Base-by-base conservation (phyloP, 1,140 invertebrate genomes). In the Pseudomyrmex gracilis region DNA sequence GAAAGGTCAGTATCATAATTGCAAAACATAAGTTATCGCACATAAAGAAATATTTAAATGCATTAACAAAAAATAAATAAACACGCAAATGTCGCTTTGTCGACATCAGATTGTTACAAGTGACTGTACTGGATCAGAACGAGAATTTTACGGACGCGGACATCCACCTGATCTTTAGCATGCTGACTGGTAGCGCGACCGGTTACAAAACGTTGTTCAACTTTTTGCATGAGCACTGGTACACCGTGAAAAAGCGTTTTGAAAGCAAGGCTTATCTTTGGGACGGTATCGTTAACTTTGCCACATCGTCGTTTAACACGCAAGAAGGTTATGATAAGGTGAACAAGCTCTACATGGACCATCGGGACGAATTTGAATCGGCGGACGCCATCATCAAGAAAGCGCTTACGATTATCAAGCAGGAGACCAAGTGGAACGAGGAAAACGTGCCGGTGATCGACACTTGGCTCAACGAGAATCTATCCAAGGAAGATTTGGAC, bases 61-160 rank as follows among this genome's bases (percentile, higher is more conserved):
- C 7, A 34, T 34, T 34, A 45, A 9, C 20, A 4, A 2, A 43
- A 20, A 53, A 67, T 24, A 67, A 67, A 67, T 53, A 20, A 67
- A 67, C 22, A 7, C 34, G 34, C 7, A 22, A 22, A 77, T 57
- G 51, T 45, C 17, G 1, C 10, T 17, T 68, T 10, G 45, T 13
- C 49, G 49, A 9, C 1, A 2, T 67, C 84, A 95, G 95, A 83
- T 90, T 97, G 0, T 90, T 97, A 20, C 96, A 97, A 78, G 93
- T 96, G 8, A 96, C 96, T 0, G 94, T 97, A 24, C 82, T 97
- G 60, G 94, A 96, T 83, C 94, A 95, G 61, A 96, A 97, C 85
- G 94, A 94, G 0, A 96, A 96, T 85, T 97, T 97, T 85, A 96
- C 96, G 0, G 96, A 97, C 85, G 96, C 95, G 8, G 97, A 97